Evolutionary conservation across 2,888 invertebrate species (phyloP), one percentile per base, ranked within the genome.

Genomic region (Nomada fucata): DNA sequence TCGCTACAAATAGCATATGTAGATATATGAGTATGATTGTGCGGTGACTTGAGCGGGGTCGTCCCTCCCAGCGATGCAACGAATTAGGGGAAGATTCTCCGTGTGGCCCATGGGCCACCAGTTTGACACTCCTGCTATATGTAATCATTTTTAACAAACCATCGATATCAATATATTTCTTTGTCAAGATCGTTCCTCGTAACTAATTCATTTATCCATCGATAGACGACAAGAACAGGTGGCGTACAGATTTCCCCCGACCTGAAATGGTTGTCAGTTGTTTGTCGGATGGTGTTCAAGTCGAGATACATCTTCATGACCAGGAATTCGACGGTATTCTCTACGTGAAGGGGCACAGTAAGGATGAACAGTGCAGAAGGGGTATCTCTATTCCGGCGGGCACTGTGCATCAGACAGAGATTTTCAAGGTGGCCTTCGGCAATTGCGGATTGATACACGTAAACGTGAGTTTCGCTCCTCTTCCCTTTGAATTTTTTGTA

Each of bases 271-370:
- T 96, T 81, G 98, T 98, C 20, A 97, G 97, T 90, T 98, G 98
- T 93, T 94, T 98, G 85, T 98, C 98, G 18, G 98, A 98, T 92
- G 98, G 98, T 53, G 97, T 98, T 11, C 97, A 97, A 92, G 98
- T 98, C 0, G 96, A 96, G 91, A 96, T 97, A 64, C 96, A 96
- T 90, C 96, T 96, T 89, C 96, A 96, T 89, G 90, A 91, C 65
- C 90, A 92, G 72, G 92, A 91, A 23, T 98, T 98, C 93, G 97
- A 98, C 90, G 98, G 98, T 20, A 97, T 98, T 0, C 94, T 98
- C 2, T 98, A 98, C 91, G 98, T 98, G 0, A 98, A 98, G 94
- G 98, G 98, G 50, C 97, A 98, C 94, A 98, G 98, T 93, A 98
- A 98, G 93, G 98, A 98, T 90, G 97, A 98, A 92, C 96, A 97